A percentile compares a stretch with the other conserved stretches of the same genome.
Evolutionary conservation across 2,888 invertebrate genomes (phyloP).

Genomic region (Crematogaster levior): DNA sequence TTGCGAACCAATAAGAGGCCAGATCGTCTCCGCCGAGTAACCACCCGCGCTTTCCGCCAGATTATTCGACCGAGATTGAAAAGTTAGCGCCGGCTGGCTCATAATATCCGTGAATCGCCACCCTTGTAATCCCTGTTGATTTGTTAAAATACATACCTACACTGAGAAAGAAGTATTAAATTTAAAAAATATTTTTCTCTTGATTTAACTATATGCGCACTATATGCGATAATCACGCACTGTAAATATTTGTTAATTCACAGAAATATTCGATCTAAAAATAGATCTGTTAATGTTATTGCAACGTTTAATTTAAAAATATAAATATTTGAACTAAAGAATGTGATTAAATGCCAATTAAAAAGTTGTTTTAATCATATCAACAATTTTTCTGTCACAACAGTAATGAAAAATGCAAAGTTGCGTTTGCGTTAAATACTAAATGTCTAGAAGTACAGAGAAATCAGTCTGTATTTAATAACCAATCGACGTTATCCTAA

Average conservation of each 20-base stretch:
- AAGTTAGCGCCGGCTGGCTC: conserved; percentile 79
- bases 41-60: conserved; percentile 79
- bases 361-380: too few species aligned
- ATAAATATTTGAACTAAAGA: too few species aligned
- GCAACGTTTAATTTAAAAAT: too few species aligned
- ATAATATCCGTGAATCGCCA: neutral
- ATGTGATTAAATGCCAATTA: too few species aligned
- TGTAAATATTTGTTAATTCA: too few species aligned
- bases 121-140: neutral
- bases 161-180: neutral
- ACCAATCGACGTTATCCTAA: neutral
- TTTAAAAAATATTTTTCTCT: too few species aligned
- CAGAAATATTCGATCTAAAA: too few species aligned
- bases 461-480: neutral
- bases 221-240: too few species aligned
- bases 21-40: conserved; percentile 85
- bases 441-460: neutral
- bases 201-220: too few species aligned
- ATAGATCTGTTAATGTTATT: too few species aligned
- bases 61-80: conserved; percentile 85
- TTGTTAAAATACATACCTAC: neutral
- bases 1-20: conserved; percentile 82
- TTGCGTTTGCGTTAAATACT: neutral
- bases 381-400: too few species aligned
- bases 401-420: too few species aligned